Evolutionary conservation across 2,797 vertebrate genomes (phyloP), one percentile per base, ranked within the genome.

Genomic region (Uromys caudimaculatus): DNA sequence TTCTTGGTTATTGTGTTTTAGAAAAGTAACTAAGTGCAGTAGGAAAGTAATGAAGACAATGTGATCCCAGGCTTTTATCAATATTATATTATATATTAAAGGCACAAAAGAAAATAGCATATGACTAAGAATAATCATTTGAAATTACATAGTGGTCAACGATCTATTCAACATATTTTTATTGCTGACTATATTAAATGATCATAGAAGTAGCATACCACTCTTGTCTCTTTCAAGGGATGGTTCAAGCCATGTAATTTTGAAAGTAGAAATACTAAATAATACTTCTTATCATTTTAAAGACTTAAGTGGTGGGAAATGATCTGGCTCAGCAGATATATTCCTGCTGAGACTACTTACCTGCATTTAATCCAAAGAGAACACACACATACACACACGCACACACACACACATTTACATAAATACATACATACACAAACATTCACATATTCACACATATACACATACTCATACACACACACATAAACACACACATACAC

Each of bases 41-140:
- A 64, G 12, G 62, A 64, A 64, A 79, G 23, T 83, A 44, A 60
- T 7, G 2, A 60, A 62, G 38, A 29, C 13, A 82, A 29, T 21
- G 6, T 54, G 10, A 58, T 91, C 93, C 52, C 27, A 91, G 13
- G 69, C 32, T 92, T 93, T 87, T 32, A 47, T 85, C 62, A 95
- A 7, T 6, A 78, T 81, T 64, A 32, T 6, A 75, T 62, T 92
- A 64, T 24, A 60, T 35, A 47, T 50, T 58, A 67, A 58, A 58
- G 38, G 19, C 2, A 23, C 35, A n/a, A 86, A 73, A 77, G 47
- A 1, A 83, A 67, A 24, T 56, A 60, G 2, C 35, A 73, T 67
- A 93, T 54, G 7, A 76, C 12, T 54, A 62, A 76, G 29, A 71
- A 24, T 69, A 79, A 89, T 41, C 69, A 77, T 60, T 56, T 75